These are phyloP conservation scores for Heterochromis multidens DNA, from an alignment of 2,113 vertebrate species.

Conservation along the genomic window DNA sequence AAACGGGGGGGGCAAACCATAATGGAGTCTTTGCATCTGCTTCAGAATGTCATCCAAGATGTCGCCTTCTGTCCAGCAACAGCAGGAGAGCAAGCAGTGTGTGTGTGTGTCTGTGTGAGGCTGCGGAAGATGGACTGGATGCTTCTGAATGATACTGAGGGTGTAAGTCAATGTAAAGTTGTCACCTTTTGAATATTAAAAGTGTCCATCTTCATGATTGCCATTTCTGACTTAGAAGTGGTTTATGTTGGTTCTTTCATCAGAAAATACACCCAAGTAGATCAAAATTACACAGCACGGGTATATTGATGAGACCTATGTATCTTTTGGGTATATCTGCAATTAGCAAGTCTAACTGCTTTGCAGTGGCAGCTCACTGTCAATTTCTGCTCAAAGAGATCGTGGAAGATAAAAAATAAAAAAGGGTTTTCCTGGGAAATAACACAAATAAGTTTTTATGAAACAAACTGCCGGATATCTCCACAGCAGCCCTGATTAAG, in stretches of 20 bases:
- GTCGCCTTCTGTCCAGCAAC: conserved; percentile 47
- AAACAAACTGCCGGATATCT: not conserved
- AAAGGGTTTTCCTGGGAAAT: not conserved
- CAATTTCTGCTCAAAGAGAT: not conserved
- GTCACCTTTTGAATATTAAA: conserved; percentile 25
- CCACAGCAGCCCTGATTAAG: not conserved
- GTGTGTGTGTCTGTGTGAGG: not conserved
- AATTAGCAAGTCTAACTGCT: not conserved
- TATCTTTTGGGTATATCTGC: not conserved
- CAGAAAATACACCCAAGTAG: not conserved
- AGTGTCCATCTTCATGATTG: conserved; percentile 22
- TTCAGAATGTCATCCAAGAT: conserved; percentile 58
- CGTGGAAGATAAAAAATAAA: not conserved
- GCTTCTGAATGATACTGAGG: not conserved
- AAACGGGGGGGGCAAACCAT: conserved; percentile 28
- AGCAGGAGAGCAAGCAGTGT: conserved; percentile 14
- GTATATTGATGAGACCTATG: not conserved
- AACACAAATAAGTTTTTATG: not conserved
- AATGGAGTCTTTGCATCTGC: conserved; percentile 68
- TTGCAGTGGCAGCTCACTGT: not conserved
- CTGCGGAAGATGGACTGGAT: not conserved
- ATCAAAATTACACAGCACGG: not conserved
- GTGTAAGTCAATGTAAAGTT: not conserved
- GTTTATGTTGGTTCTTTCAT: not conserved
- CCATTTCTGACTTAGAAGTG: not conserved